Evolutionary conservation across 2,888 invertebrate species (phyloP), one percentile per base, ranked within the genome.

Genomic region (Lasioglossum villosulum): DNA sequence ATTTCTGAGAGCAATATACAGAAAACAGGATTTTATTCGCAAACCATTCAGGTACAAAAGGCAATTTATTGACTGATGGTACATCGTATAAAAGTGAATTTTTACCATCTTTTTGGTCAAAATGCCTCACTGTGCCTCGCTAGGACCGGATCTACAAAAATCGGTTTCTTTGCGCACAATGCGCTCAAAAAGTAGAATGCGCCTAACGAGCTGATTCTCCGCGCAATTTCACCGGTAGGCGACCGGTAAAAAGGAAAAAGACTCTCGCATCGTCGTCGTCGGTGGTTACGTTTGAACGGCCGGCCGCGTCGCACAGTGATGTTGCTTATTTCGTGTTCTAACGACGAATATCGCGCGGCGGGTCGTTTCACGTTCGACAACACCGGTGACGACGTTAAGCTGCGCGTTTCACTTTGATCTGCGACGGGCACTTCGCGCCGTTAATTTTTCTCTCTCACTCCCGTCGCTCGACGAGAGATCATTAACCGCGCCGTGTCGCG

Each of bases 401-500:
- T 85, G 45, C 23, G 48, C 48, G 83, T 88, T 88, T 83, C 83
- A 75, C 90, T 90, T 90, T 90, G 90, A 90, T 90, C 90, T 84
- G 78, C 82, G 80, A 68, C 77, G 79, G 87, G 87, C 78, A 86
- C 89, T 90, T 90, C 83, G 63, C 79, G 82, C 81, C 89, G 87
- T 86, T 87, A 86, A 90, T 87, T 90, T 90, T 86, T 90, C 83
- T 82, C 88, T 78, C 86, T 75, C 71, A 66, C 78, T 78, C 73
- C 52, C 66, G 68, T 56, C 39, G 52, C 66, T 82, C 80, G 81
- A 83, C 86, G 85, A 88, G 88, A 84, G 89, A 90, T 90, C 90
- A 90, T 90, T 90, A 90, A 90, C 90, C 89, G 78, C 79, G 63
- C 63, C 30, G 63, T 30, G 63, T 30, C 63, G 63, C 79, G 83